phyloP scores from a whole-genome alignment of 2,888 invertebrate genomes.

The Heliconius erato region DNA sequence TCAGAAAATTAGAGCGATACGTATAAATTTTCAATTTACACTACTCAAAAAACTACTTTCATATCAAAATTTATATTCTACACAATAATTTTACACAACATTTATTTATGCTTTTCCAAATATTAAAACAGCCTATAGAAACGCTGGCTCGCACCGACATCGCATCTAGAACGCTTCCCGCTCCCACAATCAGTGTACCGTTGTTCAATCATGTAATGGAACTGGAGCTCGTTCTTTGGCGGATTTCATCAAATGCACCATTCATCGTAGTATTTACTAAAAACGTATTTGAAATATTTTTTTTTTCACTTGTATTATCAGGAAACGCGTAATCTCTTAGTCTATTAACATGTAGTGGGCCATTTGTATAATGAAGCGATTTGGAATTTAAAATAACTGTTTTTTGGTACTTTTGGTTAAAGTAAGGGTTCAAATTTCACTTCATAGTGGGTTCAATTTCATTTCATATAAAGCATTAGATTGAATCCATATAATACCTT shows the following conservation, averaged over 20 bases:
- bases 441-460: neutral
- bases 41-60: neutral
- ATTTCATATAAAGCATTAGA: neutral
- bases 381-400: constrained; percentile 25
- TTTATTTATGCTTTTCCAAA: constrained; percentile 15
- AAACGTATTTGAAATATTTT: constrained; percentile 54
- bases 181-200: constrained; percentile 44
- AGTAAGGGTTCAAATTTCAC: neutral
- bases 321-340: constrained; percentile 47
- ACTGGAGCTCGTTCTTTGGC: constrained; percentile 50
- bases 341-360: constrained; percentile 41
- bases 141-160: constrained; percentile 21
- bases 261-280: constrained; percentile 50
- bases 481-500: too few species aligned
- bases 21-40: neutral
- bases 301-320: constrained; percentile 52
- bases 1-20: neutral
- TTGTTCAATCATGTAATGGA: constrained; percentile 59
- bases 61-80: constrained; percentile 5
- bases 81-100: constrained; percentile 19
- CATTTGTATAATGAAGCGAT: constrained; percentile 40
- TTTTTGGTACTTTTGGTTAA: neutral
- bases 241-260: constrained; percentile 57
- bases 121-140: constrained; percentile 9
- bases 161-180: constrained; percentile 42